Conservation (phyloP, 1,140 invertebrate genomes). For the Gonatopus flavifemur region DNA sequence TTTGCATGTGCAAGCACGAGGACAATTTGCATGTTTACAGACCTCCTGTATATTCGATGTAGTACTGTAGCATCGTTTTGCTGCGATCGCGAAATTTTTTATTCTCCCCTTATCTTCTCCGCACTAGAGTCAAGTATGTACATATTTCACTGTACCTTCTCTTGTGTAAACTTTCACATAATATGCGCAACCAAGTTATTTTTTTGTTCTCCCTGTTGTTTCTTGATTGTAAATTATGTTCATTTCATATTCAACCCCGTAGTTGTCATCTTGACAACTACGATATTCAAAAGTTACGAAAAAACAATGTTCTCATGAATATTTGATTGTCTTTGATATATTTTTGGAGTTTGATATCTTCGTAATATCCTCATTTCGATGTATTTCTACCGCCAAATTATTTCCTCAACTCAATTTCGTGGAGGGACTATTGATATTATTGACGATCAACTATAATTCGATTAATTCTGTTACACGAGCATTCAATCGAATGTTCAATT, state of each 20-base stretch:
- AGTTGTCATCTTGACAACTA: neutral
- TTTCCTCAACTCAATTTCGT: too few species aligned
- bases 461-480: too few species aligned
- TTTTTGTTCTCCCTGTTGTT: neutral
- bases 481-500: too few species aligned
- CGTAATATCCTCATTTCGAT: too few species aligned
- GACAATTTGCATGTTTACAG: slow-evolving; percentile 27
- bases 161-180: neutral
- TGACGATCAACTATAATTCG: too few species aligned
- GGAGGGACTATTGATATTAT: too few species aligned
- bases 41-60: slow-evolving; percentile 25
- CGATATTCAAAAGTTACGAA: too few species aligned
- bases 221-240: neutral
- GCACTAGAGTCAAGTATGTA: neutral
- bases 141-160: too few species aligned
- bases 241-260: neutral
- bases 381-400: too few species aligned
- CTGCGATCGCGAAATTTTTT: slow-evolving; percentile 27
- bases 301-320: too few species aligned
- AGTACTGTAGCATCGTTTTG: slow-evolving; percentile 3
- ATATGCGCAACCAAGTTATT: neutral
- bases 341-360: too few species aligned
- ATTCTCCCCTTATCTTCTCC: slow-evolving; percentile 17
- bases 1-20: slow-evolving; percentile 32
- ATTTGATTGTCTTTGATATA: too few species aligned